A percentile compares a stretch with the other conserved stretches of the same genome.
These are phyloP conservation scores for Astyanax mexicanus DNA, from an alignment of 2,797 vertebrate species.

Conservation along the genomic window DNA sequence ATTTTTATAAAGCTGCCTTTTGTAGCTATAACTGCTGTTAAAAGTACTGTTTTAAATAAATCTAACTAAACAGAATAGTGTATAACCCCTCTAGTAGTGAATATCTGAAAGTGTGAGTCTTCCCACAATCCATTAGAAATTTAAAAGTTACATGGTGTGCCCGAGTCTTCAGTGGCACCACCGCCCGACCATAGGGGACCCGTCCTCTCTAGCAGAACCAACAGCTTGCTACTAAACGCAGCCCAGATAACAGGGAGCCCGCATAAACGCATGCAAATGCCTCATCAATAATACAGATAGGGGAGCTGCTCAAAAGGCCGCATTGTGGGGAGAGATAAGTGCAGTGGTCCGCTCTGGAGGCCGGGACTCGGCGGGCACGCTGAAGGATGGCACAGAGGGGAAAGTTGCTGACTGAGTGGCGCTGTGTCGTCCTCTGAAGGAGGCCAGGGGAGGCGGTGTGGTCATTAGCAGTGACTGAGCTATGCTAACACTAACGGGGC, in stretches of 20 bases:
- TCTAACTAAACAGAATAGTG: not conserved
- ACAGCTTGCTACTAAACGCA: conserved; percentile 16
- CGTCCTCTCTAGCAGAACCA: conserved; percentile 7
- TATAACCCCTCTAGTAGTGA: not conserved
- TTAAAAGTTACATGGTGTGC: not conserved
- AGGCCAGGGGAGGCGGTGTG: conserved; percentile 36
- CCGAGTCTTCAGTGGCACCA: not conserved
- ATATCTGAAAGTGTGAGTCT: not conserved
- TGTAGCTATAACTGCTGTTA: too few relatives aligned
- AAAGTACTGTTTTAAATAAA: not conserved
- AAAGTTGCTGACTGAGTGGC: conserved; percentile 53
- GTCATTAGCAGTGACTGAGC: conserved; percentile 50
- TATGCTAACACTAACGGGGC: conserved; percentile 43
- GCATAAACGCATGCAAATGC: conserved; percentile 49
- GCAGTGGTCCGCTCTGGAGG: conserved; percentile 23
- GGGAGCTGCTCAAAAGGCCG: conserved; percentile 25
- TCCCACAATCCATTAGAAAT: not conserved
- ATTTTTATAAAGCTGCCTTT: not conserved
- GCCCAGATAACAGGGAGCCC: conserved; percentile 25
- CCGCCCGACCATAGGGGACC: conserved; percentile 3
- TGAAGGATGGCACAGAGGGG: conserved; percentile 37
- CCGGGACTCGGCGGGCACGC: conserved; percentile 5
- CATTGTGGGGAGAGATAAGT: conserved; percentile 30
- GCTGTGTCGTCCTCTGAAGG: conserved; percentile 40
- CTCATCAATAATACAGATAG: conserved; percentile 57